Evolutionary conservation across 1,140 invertebrate genomes (phyloP).

Genomic region (Tachypleus tridentatus): DNA sequence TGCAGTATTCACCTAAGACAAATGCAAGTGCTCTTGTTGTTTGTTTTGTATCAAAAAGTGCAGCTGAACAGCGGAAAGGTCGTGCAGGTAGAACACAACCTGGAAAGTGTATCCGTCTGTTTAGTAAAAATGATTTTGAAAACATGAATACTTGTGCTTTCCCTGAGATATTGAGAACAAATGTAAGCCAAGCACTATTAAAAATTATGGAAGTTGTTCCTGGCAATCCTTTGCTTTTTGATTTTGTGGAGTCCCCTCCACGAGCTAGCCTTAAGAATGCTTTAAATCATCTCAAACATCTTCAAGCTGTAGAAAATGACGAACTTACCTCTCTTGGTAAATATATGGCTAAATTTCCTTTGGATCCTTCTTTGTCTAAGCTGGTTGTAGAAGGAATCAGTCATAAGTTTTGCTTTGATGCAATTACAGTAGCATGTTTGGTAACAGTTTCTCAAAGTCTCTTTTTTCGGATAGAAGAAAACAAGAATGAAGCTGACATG

Average conservation of each 20-base stretch:
- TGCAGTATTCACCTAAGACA: slow-evolving; percentile 82
- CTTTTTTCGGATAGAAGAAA: slow-evolving; percentile 34
- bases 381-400: slow-evolving; percentile 63
- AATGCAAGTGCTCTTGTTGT: slow-evolving; percentile 74
- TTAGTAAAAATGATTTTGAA: slow-evolving; percentile 72
- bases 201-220: slow-evolving; percentile 92
- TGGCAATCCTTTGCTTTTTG: slow-evolving; percentile 54
- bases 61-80: slow-evolving; percentile 92
- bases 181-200: slow-evolving; percentile 70
- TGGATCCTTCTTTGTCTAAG: slow-evolving; percentile 74
- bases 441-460: slow-evolving; percentile 79
- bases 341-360: slow-evolving; percentile 82
- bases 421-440: slow-evolving; percentile 72
- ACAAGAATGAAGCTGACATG: slow-evolving; percentile 45
- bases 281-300: slow-evolving; percentile 74
- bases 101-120: slow-evolving; percentile 67
- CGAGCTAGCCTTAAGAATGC: slow-evolving; percentile 68
- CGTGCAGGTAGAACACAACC: slow-evolving; percentile 59
- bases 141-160: slow-evolving; percentile 56
- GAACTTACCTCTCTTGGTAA: slow-evolving; percentile 70
- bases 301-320: slow-evolving; percentile 62
- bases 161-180: slow-evolving; percentile 85
- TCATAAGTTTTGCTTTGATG: slow-evolving; percentile 75
- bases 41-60: slow-evolving; percentile 75
- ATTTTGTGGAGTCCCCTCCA: slow-evolving; percentile 54